phyloP scores from a whole-genome alignment of 2,797 vertebrate species.

The Knipowitschia caucasica region DNA sequence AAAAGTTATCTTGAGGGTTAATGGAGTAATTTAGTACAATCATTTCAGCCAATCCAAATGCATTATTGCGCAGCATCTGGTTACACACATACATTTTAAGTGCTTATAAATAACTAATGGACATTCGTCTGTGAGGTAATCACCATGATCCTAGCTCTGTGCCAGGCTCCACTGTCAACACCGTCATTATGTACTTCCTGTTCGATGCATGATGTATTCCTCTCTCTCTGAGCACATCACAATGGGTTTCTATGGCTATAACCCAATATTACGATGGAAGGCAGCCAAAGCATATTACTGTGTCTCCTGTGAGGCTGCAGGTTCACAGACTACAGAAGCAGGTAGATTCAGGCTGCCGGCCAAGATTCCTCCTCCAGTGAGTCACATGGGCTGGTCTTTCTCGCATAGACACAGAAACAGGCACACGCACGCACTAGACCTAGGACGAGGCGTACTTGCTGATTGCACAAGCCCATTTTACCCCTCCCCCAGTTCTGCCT shows the following conservation, averaged over 20 bases:
- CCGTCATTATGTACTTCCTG: constrained; percentile 2
- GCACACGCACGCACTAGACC: constrained; percentile 16
- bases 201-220: not conserved
- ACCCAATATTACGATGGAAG: constrained; percentile 2
- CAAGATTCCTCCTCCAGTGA: constrained; percentile 70
- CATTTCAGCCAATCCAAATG: not conserved
- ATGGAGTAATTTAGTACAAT: no score
- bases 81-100: not conserved
- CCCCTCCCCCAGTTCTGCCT: constrained; percentile 16
- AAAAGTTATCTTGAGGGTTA: not conserved
- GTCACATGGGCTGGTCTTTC: constrained; percentile 66
- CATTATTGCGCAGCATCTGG: not conserved
- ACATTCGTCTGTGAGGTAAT: constrained; percentile 1
- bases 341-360: constrained; percentile 58
- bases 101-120: not conserved
- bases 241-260: constrained; percentile 4
- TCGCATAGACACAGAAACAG: constrained; percentile 23
- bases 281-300: not conserved
- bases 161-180: not conserved
- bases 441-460: constrained; percentile 46
- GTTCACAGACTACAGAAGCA: constrained; percentile 40
- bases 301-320: not conserved
- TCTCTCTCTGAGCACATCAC: not conserved
- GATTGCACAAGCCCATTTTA: constrained; percentile 53
- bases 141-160: not conserved